Evolutionary conservation across 2,888 invertebrate genomes (phyloP), one percentile per base, ranked within the genome.

Genomic region (Caenorhabditis sinica): DNA sequence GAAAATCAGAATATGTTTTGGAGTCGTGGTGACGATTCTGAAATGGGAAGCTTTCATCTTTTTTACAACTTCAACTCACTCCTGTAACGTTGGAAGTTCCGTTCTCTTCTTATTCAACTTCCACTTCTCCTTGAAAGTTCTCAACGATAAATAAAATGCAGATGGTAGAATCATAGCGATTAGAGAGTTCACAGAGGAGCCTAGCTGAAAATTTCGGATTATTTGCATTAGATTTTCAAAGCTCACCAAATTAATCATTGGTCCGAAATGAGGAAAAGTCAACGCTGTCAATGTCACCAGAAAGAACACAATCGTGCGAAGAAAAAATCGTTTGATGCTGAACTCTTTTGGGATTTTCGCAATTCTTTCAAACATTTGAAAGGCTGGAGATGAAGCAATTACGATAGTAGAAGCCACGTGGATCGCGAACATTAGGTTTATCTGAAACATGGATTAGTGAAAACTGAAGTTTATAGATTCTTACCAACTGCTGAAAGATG

Each of bases 331-430:
- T 84, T 85, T 82, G 43, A 68, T 33, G 6, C 76, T 68, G 49
- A 87, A 87, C 15, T 58, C 87, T 85, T 56, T 23, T 84, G 90
- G 88, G 33, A 89, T 66, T n/a, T 85, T 82, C 40, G 91, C 82
- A 17, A 89, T 43, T 28, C 89, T 81, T 72, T 91, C 91, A 40
- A 91, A 72, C 68, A 90, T 90, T 73, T 92, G 91, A 51, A 87
- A 89, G 58, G 92, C 69, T 4, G 91, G 91, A 30, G 91, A 92
- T 40, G 90, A 85, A 43, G 88, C 83, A 53, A 91, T 91, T 33
- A 90, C 86, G 28, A 91, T 86, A 1, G 90, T 91, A 20, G 90
- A 86, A 17, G 92, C 76, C 53, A 92, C 92, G 80, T 92, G 92
- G 43, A 90, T 86, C 15, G 92, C 92, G 58, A 92, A 91, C 86